Evolutionary conservation across 2,113 vertebrate species (phyloP), one percentile per base, ranked within the genome.

Genomic region (Channa argus): DNA sequence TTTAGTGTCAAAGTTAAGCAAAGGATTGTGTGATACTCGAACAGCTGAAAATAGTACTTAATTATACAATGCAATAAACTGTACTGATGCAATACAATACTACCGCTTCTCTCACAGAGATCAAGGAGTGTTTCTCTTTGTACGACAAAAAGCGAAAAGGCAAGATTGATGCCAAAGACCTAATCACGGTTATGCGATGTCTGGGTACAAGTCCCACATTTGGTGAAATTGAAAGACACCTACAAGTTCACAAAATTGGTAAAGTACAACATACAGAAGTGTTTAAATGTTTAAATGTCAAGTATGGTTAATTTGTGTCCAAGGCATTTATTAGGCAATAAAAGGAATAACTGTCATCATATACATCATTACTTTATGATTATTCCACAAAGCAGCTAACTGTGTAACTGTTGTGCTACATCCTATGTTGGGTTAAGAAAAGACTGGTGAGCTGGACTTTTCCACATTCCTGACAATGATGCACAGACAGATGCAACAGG

Each of bases 71-170:
- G 11, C 8, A 15, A 33, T 34, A 1, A 0, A 5, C 39, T 41
- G 39, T 41, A 41, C 39, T 2, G 14, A 15, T 36, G 8, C 14
- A 9, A 34, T 43, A 8, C 39, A 50, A 3, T 13, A 6, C 3
- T 7, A 11, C 14, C 1, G 8, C 62, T 49, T 44, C 8, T n/a
- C 2, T 55, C 12, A 7, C 90, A 99, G 98, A 97, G 86, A 98
- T 95, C 93, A 99, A 98, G 89, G 98, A 99, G 80, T 99, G 97
- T 51, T 99, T 99, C 79, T 98, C 97, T 0, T 94, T 99, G 56
- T 98, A 99, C 0, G 98, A 99, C 93, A 97, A 97, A 91, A 96
- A 95, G 59, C 96, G 94, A 4, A 96, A 95, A 36, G 97, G 97
- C 4, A 98, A 95, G 93, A 96, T 99, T 11, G 89, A 90, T 1